Conservation (phyloP, 2,888 invertebrate species). For the Mermis nigrescens region DNA sequence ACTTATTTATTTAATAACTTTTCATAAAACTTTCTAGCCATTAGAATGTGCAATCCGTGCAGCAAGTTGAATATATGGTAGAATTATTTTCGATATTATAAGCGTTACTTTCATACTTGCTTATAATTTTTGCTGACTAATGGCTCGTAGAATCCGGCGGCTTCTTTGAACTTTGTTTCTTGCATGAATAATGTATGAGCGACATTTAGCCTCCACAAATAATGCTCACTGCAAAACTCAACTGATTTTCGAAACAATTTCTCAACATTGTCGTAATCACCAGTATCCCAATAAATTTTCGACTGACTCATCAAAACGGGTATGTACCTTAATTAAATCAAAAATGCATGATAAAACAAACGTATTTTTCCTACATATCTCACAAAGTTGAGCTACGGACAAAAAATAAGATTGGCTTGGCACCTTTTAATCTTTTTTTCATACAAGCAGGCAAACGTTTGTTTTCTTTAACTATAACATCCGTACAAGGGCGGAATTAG, state of each 20-base stretch:
- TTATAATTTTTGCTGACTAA: slow-evolving; percentile 84
- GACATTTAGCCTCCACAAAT: slow-evolving; percentile 88
- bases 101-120: slow-evolving; percentile 41
- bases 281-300: slow-evolving; percentile 91
- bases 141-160: slow-evolving; percentile 90
- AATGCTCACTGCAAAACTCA: slow-evolving; percentile 92
- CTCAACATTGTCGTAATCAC: slow-evolving; percentile 84
- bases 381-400: not conserved
- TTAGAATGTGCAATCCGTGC: too few relatives aligned
- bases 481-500: too few relatives aligned
- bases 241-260: slow-evolving; percentile 88
- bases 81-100: too few relatives aligned
- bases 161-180: slow-evolving; percentile 91
- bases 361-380: not conserved
- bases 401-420: too few relatives aligned
- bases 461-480: too few relatives aligned
- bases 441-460: too few relatives aligned
- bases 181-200: slow-evolving; percentile 99
- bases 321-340: slow-evolving; percentile 48
- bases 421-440: too few relatives aligned
- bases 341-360: not conserved
- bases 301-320: slow-evolving; percentile 98
- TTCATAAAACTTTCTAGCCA: too few relatives aligned
- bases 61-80: too few relatives aligned
- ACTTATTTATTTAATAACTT: too few relatives aligned